Evolutionary conservation across 2,113 vertebrate species (phyloP), one percentile per base, ranked within the genome.

Genomic region (Hiodon alosoides): DNA sequence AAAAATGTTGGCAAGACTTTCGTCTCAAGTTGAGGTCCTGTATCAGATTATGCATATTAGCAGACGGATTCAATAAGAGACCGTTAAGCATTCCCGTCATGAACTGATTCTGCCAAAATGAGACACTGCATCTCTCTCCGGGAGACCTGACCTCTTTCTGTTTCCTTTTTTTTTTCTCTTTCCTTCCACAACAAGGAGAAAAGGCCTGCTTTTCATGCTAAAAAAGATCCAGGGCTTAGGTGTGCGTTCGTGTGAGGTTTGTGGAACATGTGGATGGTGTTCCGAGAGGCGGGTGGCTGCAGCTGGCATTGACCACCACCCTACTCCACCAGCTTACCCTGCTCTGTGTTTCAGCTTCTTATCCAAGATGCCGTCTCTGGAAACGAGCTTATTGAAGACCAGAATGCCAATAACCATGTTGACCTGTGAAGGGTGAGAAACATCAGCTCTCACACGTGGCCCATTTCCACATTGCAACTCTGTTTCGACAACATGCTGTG

Each of bases 351-450:
- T 99, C 85, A 98, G 93, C 85, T 98, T 98, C 93, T 98, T 99
- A 91, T 99, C 97, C 92, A 98, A 93, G 83, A 99, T 98, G 79
- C 97, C 97, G 88, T 99, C 96, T 93, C 97, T 97, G 89, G 97
- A 98, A 93, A 99, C 97, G 86, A 99, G 93, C 88, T 99, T 99
- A 91, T 99, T 99, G 94, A 99, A 99, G 85, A 99, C 97, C 90
- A 99, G 91, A 90, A 99, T 99, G 83, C 97, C 97, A 86, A 99
- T 99, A 91, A 99, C 97, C 97, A 99, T 99, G 90, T 99, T 99
- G 85, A 99, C 96, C 97, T 99, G 91, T 77, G 86, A 86, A 91
- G 57, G 87, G 77, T 91, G 76, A 90, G 58, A 47, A 62, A 50
- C 4, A 59, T 1, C 2, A 13, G 11, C 5, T 14, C 31, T 31